Conservation (phyloP, 2,888 invertebrate species). For the Drosophila barbarae region DNA sequence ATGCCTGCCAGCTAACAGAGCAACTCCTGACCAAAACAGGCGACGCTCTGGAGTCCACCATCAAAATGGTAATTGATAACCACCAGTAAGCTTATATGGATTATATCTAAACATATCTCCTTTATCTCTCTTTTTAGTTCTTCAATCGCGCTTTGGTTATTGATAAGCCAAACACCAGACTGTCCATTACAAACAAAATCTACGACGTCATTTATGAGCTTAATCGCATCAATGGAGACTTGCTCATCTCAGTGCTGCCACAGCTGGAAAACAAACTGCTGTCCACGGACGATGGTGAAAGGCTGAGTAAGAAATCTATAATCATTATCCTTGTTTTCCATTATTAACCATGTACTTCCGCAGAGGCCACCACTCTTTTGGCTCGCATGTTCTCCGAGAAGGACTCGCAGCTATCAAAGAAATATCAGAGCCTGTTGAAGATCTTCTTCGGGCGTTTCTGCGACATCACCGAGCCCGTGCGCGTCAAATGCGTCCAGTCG, state of each 20-base stretch:
- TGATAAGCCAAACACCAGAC: conserved; percentile 92
- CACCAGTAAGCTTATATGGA: too few relatives aligned
- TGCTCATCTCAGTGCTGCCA: conserved; percentile 92
- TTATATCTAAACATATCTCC: background rate
- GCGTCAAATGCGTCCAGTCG: conserved; percentile 97
- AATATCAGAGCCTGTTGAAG: conserved; percentile 93
- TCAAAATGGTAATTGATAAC: conserved; percentile 86
- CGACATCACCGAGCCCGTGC: conserved; percentile 94
- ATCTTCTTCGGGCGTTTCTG: conserved; percentile 97
- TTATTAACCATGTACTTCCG: background rate
- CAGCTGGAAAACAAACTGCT: conserved; percentile 97
- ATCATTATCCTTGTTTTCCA: accelerated
- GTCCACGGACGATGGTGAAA: conserved; percentile 92
- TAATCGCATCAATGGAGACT: conserved; percentile 93
- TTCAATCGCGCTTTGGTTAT: conserved; percentile 97
- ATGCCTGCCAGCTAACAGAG: conserved; percentile 93
- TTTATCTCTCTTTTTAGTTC: conserved; percentile 82
- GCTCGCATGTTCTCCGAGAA: conserved; percentile 98
- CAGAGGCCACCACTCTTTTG: conserved; percentile 90
- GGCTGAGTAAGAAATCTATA: conserved; percentile 82
- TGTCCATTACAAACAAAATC: conserved; percentile 90
- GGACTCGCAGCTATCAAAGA: conserved; percentile 91
- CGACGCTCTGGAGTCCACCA: conserved; percentile 95
- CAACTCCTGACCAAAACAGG: conserved; percentile 95
- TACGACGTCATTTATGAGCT: conserved; percentile 98